Conservation (phyloP, 2,888 invertebrate genomes). For the Schizotus pectinicornis region DNA sequence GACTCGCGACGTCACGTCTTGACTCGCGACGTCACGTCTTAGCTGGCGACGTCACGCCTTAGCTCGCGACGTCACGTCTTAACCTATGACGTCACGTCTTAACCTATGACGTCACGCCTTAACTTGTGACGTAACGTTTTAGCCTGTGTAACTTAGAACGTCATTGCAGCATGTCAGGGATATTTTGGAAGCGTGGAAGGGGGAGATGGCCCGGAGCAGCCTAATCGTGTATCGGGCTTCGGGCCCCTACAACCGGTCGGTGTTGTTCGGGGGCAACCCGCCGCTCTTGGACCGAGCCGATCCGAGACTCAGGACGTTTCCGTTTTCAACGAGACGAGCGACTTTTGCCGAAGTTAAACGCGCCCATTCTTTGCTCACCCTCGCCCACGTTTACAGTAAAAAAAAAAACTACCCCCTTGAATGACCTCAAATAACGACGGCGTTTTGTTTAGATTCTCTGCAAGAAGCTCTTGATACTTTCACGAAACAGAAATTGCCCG, state of each 20-base stretch:
- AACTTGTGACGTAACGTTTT: not conserved
- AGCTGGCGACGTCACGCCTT: too few relatives aligned
- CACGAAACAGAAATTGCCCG: constrained; percentile 43
- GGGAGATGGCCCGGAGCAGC: constrained; percentile 70
- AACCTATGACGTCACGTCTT: too few relatives aligned
- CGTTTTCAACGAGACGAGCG: constrained; percentile 83
- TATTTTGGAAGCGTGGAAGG: constrained; percentile 71
- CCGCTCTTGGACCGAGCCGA: constrained; percentile 72
- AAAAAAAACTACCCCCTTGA: too few relatives aligned
- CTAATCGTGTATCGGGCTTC: constrained; percentile 79
- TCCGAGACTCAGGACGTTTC: constrained; percentile 70
- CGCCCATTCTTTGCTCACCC: constrained; percentile 72
- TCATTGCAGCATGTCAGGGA: constrained; percentile 75
- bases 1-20: too few relatives aligned
- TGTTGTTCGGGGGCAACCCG: constrained; percentile 76
- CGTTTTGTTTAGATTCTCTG: constrained; percentile 59
- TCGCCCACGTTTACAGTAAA: constrained; percentile 71
- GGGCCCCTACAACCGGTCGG: constrained; percentile 71
- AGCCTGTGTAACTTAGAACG: not conserved
- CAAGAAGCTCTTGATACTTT: constrained; percentile 54
- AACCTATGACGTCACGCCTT: not conserved
- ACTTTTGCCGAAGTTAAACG: constrained; percentile 81
- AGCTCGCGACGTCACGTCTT: too few relatives aligned
- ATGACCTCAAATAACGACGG: too few relatives aligned
- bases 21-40: too few relatives aligned